Evolutionary conservation across 2,888 invertebrate genomes (phyloP).

Genomic region (Pandemis heparana): DNA sequence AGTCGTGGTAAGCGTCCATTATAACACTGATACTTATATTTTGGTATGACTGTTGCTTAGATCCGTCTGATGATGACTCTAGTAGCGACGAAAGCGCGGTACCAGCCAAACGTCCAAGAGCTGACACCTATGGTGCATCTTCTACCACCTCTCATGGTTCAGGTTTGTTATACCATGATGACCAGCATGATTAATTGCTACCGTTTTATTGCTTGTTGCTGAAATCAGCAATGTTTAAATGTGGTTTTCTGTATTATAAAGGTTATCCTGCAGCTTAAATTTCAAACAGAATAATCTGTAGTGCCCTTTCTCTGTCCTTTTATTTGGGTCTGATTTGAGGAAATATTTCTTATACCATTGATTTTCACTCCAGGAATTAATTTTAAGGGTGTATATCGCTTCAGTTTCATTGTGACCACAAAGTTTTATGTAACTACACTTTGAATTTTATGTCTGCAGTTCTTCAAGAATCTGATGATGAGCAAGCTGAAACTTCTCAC

Average conservation of each 20-base stretch:
- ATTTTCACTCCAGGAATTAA: no score
- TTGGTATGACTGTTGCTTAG: constrained; percentile 46
- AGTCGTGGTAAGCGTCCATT: neutral
- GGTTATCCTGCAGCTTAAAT: neutral
- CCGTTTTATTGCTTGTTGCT: neutral
- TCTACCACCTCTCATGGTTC: constrained; percentile 80
- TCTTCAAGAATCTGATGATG: constrained; percentile 75
- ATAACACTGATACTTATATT: neutral
- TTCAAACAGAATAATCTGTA: neutral
- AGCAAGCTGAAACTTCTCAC: constrained; percentile 59
- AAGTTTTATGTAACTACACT: neutral
- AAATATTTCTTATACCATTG: no score
- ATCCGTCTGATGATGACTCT: constrained; percentile 73
- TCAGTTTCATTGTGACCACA: neutral
- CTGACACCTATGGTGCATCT: constrained; percentile 73
- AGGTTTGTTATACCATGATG: constrained; percentile 55
- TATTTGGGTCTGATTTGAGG: no score
- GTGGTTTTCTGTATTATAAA: neutral
- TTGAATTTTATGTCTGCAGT: constrained; percentile 50
- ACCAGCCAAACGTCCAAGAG: constrained; percentile 68
- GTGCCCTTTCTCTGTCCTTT: no score
- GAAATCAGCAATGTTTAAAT: neutral
- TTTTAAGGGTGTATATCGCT: no score
- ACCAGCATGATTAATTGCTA: neutral
- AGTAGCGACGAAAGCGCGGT: constrained; percentile 71